Evolutionary conservation across 2,797 vertebrate species (phyloP).

Genomic region (Heliangelus exortis): DNA sequence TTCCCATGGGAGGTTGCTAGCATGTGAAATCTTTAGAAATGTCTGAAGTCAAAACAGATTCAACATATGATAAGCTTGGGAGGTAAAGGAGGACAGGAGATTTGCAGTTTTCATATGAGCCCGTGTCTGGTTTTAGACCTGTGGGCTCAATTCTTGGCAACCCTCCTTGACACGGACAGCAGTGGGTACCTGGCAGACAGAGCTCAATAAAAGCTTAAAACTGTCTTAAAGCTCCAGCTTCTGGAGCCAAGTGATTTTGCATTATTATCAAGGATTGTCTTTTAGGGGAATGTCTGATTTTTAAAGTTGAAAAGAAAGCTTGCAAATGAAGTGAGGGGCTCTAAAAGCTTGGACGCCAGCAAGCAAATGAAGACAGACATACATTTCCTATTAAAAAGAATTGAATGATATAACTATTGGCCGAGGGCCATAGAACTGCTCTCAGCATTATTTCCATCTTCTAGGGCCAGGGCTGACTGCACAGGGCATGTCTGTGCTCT

Average conservation of each 20-base stretch:
- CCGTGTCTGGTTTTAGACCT: neutral
- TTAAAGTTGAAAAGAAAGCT: neutral
- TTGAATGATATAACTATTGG: constrained; percentile 43
- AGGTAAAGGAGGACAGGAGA: neutral
- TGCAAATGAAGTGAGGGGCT: neutral
- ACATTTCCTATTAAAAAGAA: constrained; percentile 49
- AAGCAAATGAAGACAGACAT: constrained; percentile 41
- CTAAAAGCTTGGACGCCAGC: neutral
- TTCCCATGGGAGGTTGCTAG: neutral
- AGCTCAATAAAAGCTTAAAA: neutral
- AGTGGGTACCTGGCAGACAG: neutral
- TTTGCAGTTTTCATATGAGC: neutral
- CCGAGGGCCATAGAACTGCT: neutral
- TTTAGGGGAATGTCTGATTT: neutral
- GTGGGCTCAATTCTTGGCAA: neutral
- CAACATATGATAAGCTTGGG: accelerated
- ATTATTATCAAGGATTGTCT: neutral
- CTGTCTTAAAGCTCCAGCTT: neutral
- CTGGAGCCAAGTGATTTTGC: neutral
- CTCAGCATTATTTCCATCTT: neutral
- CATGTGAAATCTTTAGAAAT: neutral
- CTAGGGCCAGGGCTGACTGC: neutral
- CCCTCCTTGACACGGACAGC: neutral
- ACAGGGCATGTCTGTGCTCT: neutral
- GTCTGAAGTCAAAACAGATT: neutral